Evolutionary conservation across 2,797 vertebrate genomes (phyloP).

Genomic region (Trichosurus vulpecula): DNA sequence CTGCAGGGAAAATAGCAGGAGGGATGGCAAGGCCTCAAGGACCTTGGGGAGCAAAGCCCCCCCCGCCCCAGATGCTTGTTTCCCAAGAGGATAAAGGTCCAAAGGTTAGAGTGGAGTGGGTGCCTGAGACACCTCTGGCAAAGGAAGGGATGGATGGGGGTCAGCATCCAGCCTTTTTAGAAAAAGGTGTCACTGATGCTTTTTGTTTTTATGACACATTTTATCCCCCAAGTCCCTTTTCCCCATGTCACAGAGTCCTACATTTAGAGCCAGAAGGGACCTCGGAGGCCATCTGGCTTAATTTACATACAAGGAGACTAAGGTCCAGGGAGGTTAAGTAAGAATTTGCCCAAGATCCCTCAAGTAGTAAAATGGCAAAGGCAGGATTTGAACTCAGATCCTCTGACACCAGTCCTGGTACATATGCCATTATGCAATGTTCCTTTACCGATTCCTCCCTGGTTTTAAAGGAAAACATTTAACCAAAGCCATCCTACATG

Average conservation of each 20-base stretch:
- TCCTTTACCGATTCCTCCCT: not conserved
- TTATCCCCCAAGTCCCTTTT: not conserved
- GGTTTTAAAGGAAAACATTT: not conserved
- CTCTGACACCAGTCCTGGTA: not conserved
- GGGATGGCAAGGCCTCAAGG: not conserved
- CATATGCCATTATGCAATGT: not conserved
- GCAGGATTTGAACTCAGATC: not conserved
- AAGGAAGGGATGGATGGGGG: not conserved
- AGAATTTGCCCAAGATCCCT: not conserved
- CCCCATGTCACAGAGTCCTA: not conserved
- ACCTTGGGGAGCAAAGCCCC: not conserved
- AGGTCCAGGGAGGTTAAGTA: not conserved
- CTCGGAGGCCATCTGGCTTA: not conserved
- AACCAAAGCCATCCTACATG: not conserved
- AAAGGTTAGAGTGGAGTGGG: not conserved
- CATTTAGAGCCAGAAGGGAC: not conserved
- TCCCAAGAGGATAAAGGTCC: not conserved
- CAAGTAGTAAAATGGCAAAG: not conserved
- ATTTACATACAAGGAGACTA: not conserved
- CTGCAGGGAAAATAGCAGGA: not conserved
- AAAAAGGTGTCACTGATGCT: not conserved
- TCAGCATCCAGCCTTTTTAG: not conserved
- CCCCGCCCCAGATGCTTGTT: not conserved
- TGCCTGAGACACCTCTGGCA: not conserved
- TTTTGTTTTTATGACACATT: not conserved